Conservation (phyloP, 2,888 invertebrate genomes). For the Ichneumoninae sp. region DNA sequence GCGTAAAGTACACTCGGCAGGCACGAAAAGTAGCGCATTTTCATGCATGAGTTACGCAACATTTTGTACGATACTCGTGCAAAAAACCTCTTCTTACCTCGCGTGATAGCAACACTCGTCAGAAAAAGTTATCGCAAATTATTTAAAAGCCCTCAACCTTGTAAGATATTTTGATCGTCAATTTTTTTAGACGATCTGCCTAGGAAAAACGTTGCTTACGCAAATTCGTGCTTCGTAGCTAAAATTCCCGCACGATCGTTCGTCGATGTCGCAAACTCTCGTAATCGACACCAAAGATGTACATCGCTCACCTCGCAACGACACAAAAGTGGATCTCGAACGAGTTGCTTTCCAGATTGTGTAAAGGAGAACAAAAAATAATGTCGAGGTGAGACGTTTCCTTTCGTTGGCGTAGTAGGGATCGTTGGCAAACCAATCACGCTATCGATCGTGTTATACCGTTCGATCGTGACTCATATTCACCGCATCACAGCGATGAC, state of each 20-base stretch:
- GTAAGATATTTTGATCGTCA: no score
- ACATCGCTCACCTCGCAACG: background rate
- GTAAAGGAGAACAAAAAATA: constrained; percentile 2
- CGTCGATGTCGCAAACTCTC: background rate
- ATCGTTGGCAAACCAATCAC: constrained; percentile 27
- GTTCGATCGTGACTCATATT: constrained; percentile 27
- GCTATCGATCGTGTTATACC: constrained; percentile 6
- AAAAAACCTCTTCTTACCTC: no score
- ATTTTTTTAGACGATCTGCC: background rate
- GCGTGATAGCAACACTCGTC: no score
- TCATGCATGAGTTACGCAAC: no score
- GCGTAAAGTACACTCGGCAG: no score
- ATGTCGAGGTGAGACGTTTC: constrained; percentile 40
- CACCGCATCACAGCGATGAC: background rate
- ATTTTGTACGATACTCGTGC: no score
- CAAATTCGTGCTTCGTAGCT: background rate
- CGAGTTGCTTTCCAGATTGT: background rate
- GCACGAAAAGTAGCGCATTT: no score
- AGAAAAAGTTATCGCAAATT: no score
- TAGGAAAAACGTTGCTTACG: background rate
- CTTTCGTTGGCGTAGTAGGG: constrained; percentile 7
- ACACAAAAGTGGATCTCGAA: constrained; percentile 32
- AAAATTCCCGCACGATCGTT: background rate
- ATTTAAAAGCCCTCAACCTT: no score
- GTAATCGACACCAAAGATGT: constrained; percentile 10